Evolutionary conservation across 2,888 invertebrate genomes (phyloP), one percentile per base, ranked within the genome.

Genomic region (Prenolepis imparis): DNA sequence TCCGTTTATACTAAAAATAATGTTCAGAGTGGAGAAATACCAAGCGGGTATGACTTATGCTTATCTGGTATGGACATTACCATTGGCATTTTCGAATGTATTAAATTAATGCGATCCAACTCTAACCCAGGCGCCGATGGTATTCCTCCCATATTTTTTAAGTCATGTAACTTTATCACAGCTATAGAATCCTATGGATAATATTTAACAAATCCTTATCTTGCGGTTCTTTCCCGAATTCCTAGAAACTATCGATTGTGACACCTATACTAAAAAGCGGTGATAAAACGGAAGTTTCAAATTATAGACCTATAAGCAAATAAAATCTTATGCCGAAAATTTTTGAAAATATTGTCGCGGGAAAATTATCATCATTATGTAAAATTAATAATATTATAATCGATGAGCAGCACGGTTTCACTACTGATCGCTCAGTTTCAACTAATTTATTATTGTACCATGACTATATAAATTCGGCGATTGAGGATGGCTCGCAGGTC

Each of bases 201-300:
- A 72, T 87, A 0, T 86, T 85, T 70, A 86, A 86, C n/a, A 63
- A 59, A 21, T 86, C 83, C 9, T 44, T 88, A 24, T 3, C 12
- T 6, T 52, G 57, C 12, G 89, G 86, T 18, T 59, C 64, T 3
- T 89, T 88, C 28, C 88, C 87, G 0, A 21, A 32, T 2, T 0
- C 41, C 8, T 87, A 85, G 74, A 89, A 90, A 83, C 32, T 57
- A 15, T 72, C 67, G 15, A 32, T 70, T 3, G 77, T 88, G 28
- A 70, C 73, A 21, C 86, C 88, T 2, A 63, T 89, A 18, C 85
- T 82, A 64, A 89, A 90, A 72, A 36, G 15, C 0, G 88, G 86
- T 21, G 57, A 86, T 36, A 59, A 57, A n/a, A 36, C 59, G 0
- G 18, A 64, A 24, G 74, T 85, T 11, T 11, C 24, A 44, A 86